A percentile compares a stretch with the other conserved stretches of the same genome.
Conservation (phyloP, 2,113 vertebrate species). For the Xiphophorus maculatus region DNA sequence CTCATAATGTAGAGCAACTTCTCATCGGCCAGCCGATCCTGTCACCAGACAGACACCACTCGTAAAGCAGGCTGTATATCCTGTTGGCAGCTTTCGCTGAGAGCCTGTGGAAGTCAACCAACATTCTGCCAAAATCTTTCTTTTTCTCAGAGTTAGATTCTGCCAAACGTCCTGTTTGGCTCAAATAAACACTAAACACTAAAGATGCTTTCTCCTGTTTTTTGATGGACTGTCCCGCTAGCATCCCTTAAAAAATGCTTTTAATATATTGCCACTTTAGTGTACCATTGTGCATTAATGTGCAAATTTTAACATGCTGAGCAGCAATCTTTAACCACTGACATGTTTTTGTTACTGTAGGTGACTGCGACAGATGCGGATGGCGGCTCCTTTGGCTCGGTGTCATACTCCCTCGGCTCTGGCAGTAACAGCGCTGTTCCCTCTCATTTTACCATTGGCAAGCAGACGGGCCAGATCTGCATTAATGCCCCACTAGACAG, state of each 20-base stretch:
- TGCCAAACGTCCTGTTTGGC: conserved; percentile 70
- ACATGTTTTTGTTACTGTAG: conserved; percentile 72
- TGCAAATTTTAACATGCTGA: background rate
- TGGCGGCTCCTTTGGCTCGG: conserved; percentile 86
- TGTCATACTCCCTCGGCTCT: conserved; percentile 90
- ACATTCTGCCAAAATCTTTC: conserved; percentile 29
- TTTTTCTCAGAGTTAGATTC: conserved; percentile 44
- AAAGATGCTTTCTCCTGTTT: conserved; percentile 68
- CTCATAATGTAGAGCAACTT: conserved; percentile 53
- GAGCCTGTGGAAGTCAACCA: conserved; percentile 68
- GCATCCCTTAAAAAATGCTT: conserved; percentile 37
- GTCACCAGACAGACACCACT: conserved; percentile 64
- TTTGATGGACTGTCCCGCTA: conserved; percentile 29
- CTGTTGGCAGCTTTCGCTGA: conserved; percentile 52
- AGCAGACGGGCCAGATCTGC: conserved; percentile 89
- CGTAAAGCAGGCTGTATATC: conserved; percentile 49
- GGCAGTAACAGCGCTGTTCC: conserved; percentile 80
- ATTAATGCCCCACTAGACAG: conserved; percentile 86
- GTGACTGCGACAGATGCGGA: conserved; percentile 93
- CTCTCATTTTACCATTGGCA: conserved; percentile 86
- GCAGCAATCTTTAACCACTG: conserved; percentile 33
- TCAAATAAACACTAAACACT: conserved; percentile 59
- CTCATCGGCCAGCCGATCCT: conserved; percentile 30
- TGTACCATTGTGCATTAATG: background rate
- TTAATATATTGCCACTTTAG: conserved; percentile 32